Conservation (phyloP, 2,113 vertebrate genomes). For the Erinaceus europaeus region DNA sequence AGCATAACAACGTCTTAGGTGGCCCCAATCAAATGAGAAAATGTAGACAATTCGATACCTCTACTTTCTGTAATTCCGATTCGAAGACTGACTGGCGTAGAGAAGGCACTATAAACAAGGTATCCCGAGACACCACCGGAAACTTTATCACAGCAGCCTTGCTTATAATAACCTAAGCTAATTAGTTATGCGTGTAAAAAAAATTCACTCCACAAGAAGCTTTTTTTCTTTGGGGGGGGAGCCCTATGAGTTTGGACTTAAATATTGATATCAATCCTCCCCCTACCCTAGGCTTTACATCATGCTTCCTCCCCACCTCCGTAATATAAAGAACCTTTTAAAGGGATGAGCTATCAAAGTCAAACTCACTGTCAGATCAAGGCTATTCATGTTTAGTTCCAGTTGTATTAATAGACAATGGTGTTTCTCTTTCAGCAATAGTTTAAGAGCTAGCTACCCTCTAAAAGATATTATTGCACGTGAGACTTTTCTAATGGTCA, state of each 20-base stretch:
- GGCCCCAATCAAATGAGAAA: constrained; percentile 54
- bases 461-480: constrained; percentile 70
- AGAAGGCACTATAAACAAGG: constrained; percentile 77
- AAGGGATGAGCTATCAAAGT: constrained; percentile 89
- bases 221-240: constrained; percentile 83
- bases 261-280: constrained; percentile 89
- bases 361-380: constrained; percentile 90
- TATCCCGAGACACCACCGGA: constrained; percentile 72
- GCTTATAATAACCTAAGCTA: constrained; percentile 87
- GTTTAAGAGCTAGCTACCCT: constrained; percentile 84
- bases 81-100: constrained; percentile 58
- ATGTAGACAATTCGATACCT: constrained; percentile 57
- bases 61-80: constrained; percentile 64
- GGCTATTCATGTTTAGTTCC: constrained; percentile 99
- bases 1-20: constrained; percentile 83
- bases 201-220: constrained; percentile 82
- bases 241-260: constrained; percentile 83
- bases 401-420: constrained; percentile 93
- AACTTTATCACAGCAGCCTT: constrained; percentile 73
- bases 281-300: constrained; percentile 87
- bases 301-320: constrained; percentile 82
- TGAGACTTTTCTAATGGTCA: constrained; percentile 61
- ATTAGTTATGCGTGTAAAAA: constrained; percentile 94
- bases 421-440: constrained; percentile 89
- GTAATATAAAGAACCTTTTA: constrained; percentile 93